Evolutionary conservation across 2,888 invertebrate species (phyloP).

Genomic region (Stenolophus ochropezus): DNA sequence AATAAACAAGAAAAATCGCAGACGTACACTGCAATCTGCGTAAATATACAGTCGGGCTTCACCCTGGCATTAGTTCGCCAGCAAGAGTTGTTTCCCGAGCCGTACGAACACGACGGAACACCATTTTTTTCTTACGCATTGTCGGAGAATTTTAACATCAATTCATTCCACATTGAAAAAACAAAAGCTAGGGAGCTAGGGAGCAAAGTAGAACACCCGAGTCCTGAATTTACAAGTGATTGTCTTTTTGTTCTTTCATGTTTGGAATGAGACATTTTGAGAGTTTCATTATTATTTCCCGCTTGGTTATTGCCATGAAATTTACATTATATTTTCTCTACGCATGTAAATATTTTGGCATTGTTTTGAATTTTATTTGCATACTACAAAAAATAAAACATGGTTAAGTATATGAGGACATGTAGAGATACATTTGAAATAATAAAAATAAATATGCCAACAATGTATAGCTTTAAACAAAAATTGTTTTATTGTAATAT

Average conservation of each 20-base stretch:
- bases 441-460: too few species aligned
- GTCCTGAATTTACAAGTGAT: constrained; percentile 32
- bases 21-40: constrained; percentile 52
- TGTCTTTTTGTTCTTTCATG: constrained; percentile 25
- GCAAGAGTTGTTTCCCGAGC: not conserved
- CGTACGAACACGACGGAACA: not conserved
- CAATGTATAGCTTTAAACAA: too few species aligned
- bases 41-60: constrained; percentile 47
- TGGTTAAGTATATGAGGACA: too few species aligned
- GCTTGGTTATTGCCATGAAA: not conserved
- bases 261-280: constrained; percentile 7
- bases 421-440: too few species aligned
- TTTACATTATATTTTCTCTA: not conserved
- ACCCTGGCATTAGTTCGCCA: constrained; percentile 21
- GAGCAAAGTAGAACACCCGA: not conserved
- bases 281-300: constrained; percentile 5
- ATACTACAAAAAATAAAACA: too few species aligned
- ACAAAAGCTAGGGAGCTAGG: constrained; percentile 8
- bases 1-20: constrained; percentile 58
- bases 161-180: constrained; percentile 39
- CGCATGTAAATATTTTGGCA: too few species aligned
- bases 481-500: too few species aligned
- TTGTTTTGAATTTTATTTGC: too few species aligned
- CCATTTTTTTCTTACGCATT: constrained; percentile 55
- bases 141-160: constrained; percentile 46